Base-by-base conservation (phyloP, 2,888 invertebrate species). In the Oscheius onirici region DNA sequence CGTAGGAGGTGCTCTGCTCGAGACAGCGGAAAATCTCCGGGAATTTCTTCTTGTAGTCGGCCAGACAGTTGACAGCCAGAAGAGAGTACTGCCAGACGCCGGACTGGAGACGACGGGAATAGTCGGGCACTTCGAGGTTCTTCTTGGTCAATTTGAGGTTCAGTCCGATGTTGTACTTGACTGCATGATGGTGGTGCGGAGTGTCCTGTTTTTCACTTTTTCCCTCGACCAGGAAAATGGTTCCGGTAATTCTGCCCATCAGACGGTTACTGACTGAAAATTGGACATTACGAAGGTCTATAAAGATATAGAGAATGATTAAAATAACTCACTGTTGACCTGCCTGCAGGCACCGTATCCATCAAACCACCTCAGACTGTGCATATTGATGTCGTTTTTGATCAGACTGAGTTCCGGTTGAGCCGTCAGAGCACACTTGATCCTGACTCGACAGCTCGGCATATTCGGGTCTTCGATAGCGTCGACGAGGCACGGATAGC, bases 61-160 rank as follows among this genome's bases (percentile, higher is more conserved):
- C 88, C 13, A 97, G 91, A 0, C 94, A 88, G 3, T 60, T 24
- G 5, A 67, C 55, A 6, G 76, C 65, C 28, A 76, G 71, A 40
- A 63, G 68, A 1, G 78, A 79, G 69, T 81, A 83, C 3, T 65
- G 43, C 83, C 83, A 81, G 46, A 66, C 66, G 3, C 84, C 84
- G 51, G 86, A 86, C 17, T 88, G 88, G 0, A 91, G 90, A 68
- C 86, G 93, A 65, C 91, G 92, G 0, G 94, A 94, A 88, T 92
- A 96, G 40, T 95, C 95, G 1, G 93, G 91, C 1, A 93, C 92
- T 90, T 93, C 91, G 85, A 91, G 90, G 81, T 91, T 91, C 22
- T 89, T 91, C 87, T 94, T 94, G 76, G 92, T 94, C 86, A 93
- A 93, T 89, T 97, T 97, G 24, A 97, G 90, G 88, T 95, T 94